These are phyloP conservation scores for Gryllus bimaculatus DNA, from an alignment of 1,140 invertebrate genomes.

Conservation along the genomic window DNA sequence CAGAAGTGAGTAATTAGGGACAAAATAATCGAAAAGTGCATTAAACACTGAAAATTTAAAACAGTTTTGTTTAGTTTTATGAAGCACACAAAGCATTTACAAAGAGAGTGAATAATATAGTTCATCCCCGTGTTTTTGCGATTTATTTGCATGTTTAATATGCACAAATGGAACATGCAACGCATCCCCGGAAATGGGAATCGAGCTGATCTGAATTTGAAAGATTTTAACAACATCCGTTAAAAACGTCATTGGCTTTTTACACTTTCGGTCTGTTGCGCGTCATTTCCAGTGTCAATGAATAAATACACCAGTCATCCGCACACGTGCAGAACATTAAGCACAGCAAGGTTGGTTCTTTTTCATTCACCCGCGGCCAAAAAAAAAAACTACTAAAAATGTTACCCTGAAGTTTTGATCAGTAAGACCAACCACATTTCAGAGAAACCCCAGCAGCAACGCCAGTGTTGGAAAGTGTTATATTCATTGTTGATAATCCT, in stretches of 20 bases:
- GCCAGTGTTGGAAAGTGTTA: too few species aligned
- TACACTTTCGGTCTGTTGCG: not conserved
- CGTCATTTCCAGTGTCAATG: not conserved
- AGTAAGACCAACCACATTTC: too few species aligned
- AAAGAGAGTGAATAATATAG: not conserved
- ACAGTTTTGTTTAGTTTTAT: too few species aligned
- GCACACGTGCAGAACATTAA: not conserved
- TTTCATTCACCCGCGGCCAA: not conserved
- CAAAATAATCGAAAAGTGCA: too few species aligned
- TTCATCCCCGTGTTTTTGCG: not conserved
- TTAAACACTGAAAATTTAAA: too few species aligned
- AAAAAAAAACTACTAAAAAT: not conserved
- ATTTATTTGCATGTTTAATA: constrained; percentile 1
- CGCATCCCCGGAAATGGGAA: not conserved
- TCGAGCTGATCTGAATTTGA: constrained; percentile 1
- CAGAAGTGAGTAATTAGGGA: too few species aligned
- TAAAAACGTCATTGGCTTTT: not conserved
- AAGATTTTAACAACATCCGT: constrained; percentile 5
- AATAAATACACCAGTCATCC: not conserved
- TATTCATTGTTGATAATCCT: too few species aligned
- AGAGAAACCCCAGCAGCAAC: too few species aligned
- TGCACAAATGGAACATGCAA: not conserved
- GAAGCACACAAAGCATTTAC: not conserved
- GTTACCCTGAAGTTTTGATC: not conserved
- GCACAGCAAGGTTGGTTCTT: not conserved